phyloP scores from a whole-genome alignment of 2,797 vertebrate species.

The Semaprochilodus insignis region DNA sequence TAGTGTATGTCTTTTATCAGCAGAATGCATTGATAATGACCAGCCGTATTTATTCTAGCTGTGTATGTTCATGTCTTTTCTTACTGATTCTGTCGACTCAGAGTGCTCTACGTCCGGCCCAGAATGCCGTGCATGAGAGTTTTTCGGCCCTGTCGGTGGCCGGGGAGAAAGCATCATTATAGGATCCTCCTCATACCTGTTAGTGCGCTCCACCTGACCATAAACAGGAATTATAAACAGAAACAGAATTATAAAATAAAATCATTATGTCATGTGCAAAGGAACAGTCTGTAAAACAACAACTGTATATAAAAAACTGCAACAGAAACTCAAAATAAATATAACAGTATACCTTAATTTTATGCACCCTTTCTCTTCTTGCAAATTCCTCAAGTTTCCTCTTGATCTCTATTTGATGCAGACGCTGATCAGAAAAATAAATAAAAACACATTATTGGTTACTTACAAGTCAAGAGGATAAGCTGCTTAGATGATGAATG shows the following conservation, averaged over 20 bases:
- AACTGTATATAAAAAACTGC: neutral
- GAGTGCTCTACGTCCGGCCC: slow-evolving; percentile 73
- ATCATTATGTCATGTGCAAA: too few relatives aligned
- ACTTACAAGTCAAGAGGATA: too few relatives aligned
- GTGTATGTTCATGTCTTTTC: slow-evolving; percentile 57
- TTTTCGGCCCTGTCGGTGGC: slow-evolving; percentile 79
- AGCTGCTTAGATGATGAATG: too few relatives aligned
- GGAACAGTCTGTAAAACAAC: too few relatives aligned
- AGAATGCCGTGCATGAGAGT: slow-evolving; percentile 61
- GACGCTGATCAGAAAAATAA: slow-evolving; percentile 71
- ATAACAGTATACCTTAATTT: slow-evolving; percentile 79
- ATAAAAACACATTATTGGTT: too few relatives aligned
- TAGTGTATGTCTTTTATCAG: too few relatives aligned
- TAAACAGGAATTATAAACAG: neutral
- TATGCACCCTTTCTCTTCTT: slow-evolving; percentile 79
- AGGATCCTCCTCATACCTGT: slow-evolving; percentile 74
- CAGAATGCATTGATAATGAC: neutral
- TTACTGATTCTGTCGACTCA: slow-evolving; percentile 81
- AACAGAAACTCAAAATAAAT: neutral
- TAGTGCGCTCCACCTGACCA: slow-evolving; percentile 78
- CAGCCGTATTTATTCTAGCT: neutral
- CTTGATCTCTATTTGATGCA: slow-evolving; percentile 86
- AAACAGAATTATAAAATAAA: slow-evolving; percentile 4
- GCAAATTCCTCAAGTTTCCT: slow-evolving; percentile 82
- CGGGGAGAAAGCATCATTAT: slow-evolving; percentile 76